phyloP scores from a whole-genome alignment of 35 echinoderm and acorn worm genomes.

The Ophiothrix spiculata region DNA sequence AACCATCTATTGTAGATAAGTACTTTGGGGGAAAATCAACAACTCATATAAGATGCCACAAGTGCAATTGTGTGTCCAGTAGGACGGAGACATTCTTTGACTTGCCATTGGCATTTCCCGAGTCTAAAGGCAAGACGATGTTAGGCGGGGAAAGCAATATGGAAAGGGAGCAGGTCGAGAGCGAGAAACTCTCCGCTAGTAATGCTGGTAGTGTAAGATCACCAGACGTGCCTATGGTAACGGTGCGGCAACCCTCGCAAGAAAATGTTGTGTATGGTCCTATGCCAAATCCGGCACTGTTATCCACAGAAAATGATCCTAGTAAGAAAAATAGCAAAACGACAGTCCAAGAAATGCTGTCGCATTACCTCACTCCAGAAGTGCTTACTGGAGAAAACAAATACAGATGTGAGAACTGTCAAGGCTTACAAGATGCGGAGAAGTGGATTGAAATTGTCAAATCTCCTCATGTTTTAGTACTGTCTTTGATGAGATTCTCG shows the following conservation, averaged over 20 bases:
- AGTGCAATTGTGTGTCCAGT: slow-evolving; percentile 71
- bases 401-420: slow-evolving; percentile 92
- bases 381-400: slow-evolving; percentile 84
- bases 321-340: background rate
- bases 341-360: slow-evolving; percentile 66
- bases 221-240: background rate
- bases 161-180: slow-evolving; percentile 6
- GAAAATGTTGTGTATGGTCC: slow-evolving; percentile 2
- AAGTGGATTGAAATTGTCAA: slow-evolving; percentile 68
- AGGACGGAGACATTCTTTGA: slow-evolving; percentile 87
- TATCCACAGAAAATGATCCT: background rate
- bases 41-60: slow-evolving; percentile 80
- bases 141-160: slow-evolving; percentile 43
- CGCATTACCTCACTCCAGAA: slow-evolving; percentile 87
- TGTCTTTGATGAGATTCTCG: slow-evolving; percentile 90
- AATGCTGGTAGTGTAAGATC: background rate
- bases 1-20: slow-evolving; percentile 57
- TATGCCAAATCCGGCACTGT: slow-evolving; percentile 22
- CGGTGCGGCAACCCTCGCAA: background rate
- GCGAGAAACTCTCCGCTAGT: background rate
- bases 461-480: slow-evolving; percentile 76
- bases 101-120: slow-evolving; percentile 89
- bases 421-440: slow-evolving; percentile 80
- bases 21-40: slow-evolving; percentile 92
- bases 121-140: slow-evolving; percentile 63